phyloP scores from a whole-genome alignment of 2,888 invertebrate genomes.

The Ochropacha duplaris region DNA sequence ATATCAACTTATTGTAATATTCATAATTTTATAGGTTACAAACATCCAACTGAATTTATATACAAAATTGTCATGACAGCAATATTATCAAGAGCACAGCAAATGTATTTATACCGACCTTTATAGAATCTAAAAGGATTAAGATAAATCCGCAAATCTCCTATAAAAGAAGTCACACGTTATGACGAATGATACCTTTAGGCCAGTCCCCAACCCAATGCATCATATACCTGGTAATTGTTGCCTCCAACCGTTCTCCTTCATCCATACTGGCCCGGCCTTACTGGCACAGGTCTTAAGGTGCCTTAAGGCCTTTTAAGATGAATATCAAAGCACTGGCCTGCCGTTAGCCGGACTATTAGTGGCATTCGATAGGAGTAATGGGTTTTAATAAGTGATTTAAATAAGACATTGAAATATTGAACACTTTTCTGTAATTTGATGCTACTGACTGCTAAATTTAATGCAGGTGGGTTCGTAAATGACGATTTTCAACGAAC shows the following conservation, averaged over 20 bases:
- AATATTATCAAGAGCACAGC: too few species aligned
- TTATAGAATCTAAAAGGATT: too few species aligned
- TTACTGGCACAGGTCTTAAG: constrained; percentile 9
- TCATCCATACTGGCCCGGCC: constrained; percentile 32
- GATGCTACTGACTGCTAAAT: not conserved
- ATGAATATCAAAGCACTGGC: constrained; percentile 32
- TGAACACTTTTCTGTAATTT: not conserved
- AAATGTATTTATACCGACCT: too few species aligned
- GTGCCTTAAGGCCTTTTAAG: constrained; percentile 21
- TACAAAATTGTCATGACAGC: too few species aligned
- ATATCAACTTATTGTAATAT: too few species aligned
- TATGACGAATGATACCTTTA: constrained; percentile 43
- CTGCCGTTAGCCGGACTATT: constrained; percentile 2
- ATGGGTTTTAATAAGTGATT: constrained; percentile 2
- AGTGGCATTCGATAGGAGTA: constrained; percentile 2
- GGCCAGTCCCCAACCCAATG: constrained; percentile 46
- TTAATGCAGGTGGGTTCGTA: not conserved
- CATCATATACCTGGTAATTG: constrained; percentile 61
- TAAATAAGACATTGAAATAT: not conserved
- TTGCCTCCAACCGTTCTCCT: constrained; percentile 34
- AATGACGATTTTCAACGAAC: too few species aligned
- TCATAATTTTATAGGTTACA: too few species aligned
- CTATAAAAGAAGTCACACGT: not conserved
- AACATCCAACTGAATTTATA: too few species aligned
- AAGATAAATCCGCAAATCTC: not conserved